Percentiles rank a stretch among this genome's conserved stretches.
These are phyloP conservation scores for Tetragonula clypearis DNA, from an alignment of 1,140 invertebrate species.

Conservation along the genomic window DNA sequence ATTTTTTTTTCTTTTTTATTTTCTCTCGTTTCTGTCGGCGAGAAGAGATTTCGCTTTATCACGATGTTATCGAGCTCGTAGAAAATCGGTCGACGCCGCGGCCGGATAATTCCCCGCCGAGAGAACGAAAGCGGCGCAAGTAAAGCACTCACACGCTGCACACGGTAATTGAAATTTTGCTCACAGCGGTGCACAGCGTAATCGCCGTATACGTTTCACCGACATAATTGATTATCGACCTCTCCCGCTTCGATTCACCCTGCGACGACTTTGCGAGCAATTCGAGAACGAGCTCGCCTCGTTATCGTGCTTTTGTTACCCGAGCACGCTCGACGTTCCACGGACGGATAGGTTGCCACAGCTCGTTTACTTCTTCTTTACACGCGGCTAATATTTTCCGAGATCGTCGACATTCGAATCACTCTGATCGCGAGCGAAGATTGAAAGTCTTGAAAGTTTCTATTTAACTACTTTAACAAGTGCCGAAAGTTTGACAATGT, in stretches of 20 bases:
- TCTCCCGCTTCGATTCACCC: slow-evolving; percentile 23
- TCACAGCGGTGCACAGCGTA: slow-evolving; percentile 57
- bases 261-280: background rate
- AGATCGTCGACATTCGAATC: too few species aligned
- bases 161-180: slow-evolving; percentile 67
- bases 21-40: background rate
- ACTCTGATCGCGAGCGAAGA: too few species aligned
- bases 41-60: slow-evolving; percentile 18
- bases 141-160: background rate
- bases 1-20: background rate
- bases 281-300: slow-evolving; percentile 16
- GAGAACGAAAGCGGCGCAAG: background rate
- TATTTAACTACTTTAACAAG: too few species aligned
- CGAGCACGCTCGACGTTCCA: background rate
- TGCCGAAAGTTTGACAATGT: too few species aligned
- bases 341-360: background rate
- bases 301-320: background rate
- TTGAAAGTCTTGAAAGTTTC: too few species aligned
- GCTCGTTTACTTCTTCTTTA: background rate
- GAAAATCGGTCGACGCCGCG: background rate
- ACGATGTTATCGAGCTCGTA: slow-evolving; percentile 30
- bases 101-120: slow-evolving; percentile 16
- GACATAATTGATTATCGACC: slow-evolving; percentile 43
- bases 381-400: too few species aligned
- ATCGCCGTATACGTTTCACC: slow-evolving; percentile 52